These are phyloP conservation scores for Drosophila mayri DNA, from an alignment of 1,140 invertebrate species.

Conservation along the genomic window DNA sequence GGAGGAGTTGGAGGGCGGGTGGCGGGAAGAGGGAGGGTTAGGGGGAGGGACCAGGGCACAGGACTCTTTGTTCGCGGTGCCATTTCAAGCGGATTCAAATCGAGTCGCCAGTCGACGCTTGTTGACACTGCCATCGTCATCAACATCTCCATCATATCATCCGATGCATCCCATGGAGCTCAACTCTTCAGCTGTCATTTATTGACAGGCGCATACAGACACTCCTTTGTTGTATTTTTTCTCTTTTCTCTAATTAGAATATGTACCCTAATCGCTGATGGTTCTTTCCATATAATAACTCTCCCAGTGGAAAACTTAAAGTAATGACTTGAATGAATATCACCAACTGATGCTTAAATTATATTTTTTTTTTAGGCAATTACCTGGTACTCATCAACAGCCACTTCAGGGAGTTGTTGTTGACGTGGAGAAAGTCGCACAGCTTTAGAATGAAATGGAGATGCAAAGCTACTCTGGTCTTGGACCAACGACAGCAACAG, in stretches of 20 bases:
- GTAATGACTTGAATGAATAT: constrained; percentile 3
- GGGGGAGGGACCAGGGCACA: constrained; percentile 2
- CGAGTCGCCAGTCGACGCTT: constrained; percentile 31
- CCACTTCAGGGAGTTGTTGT: constrained; percentile 37
- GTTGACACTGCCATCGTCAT: constrained; percentile 45
- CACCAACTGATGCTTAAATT: not conserved
- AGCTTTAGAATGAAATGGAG: constrained; percentile 85
- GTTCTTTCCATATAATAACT: not conserved
- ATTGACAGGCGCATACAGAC: constrained; percentile 45
- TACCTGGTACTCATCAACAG: constrained; percentile 24
- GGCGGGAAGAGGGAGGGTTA: constrained; percentile 19
- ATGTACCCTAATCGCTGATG: constrained; percentile 1
- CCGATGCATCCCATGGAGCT: constrained; percentile 35
- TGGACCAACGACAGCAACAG: constrained; percentile 70
- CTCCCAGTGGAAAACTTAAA: not conserved
- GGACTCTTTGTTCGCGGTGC: constrained; percentile 30
- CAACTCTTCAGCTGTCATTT: constrained; percentile 37
- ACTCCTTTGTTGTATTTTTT: not conserved
- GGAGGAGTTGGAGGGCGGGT: constrained; percentile 1
- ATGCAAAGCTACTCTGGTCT: constrained; percentile 80
- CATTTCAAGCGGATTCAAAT: constrained; percentile 51
- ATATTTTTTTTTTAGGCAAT: constrained; percentile 16
- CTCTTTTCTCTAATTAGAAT: constrained; percentile 17
- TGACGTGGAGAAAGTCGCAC: constrained; percentile 51
- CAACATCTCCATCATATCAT: constrained; percentile 33